Evolutionary conservation across 2,113 vertebrate genomes (phyloP), one percentile per base, ranked within the genome.

Genomic region (Polyodon spathula): DNA sequence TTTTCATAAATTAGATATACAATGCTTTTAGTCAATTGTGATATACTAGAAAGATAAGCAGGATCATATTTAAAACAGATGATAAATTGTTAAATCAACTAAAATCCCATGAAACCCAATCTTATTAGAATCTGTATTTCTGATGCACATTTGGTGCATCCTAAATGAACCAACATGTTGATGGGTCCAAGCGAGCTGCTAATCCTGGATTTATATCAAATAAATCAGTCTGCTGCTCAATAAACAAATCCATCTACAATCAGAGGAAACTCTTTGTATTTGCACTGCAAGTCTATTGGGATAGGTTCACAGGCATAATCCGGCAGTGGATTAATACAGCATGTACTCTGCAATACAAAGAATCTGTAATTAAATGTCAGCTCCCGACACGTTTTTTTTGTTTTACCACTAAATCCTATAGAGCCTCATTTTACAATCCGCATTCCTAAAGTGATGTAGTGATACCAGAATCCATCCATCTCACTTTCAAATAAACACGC

Each of bases 341-440:
- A 53, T 44, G 12, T 14, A 58, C 15, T 42, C 54, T 61, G 14
- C 17, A 63, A 40, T 56, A 68, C 15, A 43, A 77, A 76, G 75
- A 78, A 79, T 77, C 74, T 85, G 78, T 71, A 75, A 81, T 82
- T 74, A 83, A 71, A 66, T 60, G 65, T 63, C 59, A 52, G 46
- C 62, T 56, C 57, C 66, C 48, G 42, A 38, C 53, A 66, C 66
- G n/a, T n/a, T 62, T 76, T 68, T 64, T 66, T 75, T 69, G 63
- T 71, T 61, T 63, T 53, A n/a, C 58, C 61, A 56, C 54, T 57
- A 37, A 37, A 65, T 68, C 74, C 71, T 61, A 59, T 50, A 71
- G 63, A 46, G 61, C 66, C 63, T 62, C 62, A 10, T 9, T 41
- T 15, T 40, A 59, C 17, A 51, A 17, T 39, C 58, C 58, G 42